phyloP scores from a whole-genome alignment of 2,113 vertebrate genomes.

The Anhinga rufa region DNA sequence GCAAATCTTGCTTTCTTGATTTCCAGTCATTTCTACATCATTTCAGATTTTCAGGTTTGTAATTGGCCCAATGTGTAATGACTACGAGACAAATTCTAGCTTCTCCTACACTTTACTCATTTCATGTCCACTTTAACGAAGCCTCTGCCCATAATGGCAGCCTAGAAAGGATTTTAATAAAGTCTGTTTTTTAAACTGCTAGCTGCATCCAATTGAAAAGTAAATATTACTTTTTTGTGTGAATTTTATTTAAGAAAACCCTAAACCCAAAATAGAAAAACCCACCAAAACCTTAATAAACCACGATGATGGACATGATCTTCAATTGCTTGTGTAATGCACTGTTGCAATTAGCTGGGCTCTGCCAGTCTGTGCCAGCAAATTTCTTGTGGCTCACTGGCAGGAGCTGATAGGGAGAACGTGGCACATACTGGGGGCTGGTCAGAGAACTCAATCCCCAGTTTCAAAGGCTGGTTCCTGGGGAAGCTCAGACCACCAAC shows the following conservation, averaged over 20 bases:
- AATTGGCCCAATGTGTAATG: background rate
- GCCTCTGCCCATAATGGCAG: background rate
- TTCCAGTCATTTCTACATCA: background rate
- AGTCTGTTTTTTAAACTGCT: background rate
- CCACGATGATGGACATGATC: background rate
- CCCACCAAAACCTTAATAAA: background rate
- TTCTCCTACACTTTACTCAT: background rate
- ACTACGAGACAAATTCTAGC: background rate
- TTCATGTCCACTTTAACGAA: background rate
- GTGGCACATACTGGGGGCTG: background rate
- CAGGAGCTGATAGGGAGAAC: background rate
- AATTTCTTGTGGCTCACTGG: background rate
- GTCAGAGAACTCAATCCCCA: background rate
- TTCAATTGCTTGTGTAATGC: background rate
- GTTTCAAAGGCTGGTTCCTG: background rate
- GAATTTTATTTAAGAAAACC: background rate
- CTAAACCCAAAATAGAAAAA: background rate
- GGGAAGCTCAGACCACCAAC: background rate
- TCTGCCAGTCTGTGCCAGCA: background rate
- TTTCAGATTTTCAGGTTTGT: background rate
- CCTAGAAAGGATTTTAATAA: background rate
- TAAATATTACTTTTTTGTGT: background rate
- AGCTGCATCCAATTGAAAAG: background rate
- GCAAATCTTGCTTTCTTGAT: background rate
- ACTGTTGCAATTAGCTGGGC: background rate